Conservation (phyloP, 1,140 invertebrate genomes). For the Calephelis virginiensis region DNA sequence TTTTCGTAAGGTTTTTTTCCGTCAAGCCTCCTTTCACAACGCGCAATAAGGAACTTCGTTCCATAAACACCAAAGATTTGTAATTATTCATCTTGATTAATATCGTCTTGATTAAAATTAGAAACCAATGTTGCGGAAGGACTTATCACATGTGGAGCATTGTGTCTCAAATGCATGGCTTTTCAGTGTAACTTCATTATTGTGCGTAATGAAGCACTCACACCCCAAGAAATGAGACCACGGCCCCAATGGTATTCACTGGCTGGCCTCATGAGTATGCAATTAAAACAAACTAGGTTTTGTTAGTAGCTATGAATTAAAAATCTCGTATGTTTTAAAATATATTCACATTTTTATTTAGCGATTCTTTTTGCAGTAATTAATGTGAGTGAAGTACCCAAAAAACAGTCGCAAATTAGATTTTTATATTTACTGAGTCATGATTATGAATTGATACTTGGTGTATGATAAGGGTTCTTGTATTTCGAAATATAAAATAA, state of each 20-base stretch:
- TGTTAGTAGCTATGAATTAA: constrained; percentile 10
- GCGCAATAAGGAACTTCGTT: too few relatives aligned
- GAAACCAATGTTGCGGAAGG: not conserved
- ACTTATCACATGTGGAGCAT: constrained; percentile 9
- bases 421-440: not conserved
- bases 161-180: constrained; percentile 18
- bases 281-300: constrained; percentile 21
- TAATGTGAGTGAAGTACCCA: constrained; percentile 8
- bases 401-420: constrained; percentile 3
- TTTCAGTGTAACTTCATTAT: constrained; percentile 22
- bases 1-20: too few relatives aligned
- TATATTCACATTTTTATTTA: constrained; percentile 14
- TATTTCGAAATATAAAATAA: too few relatives aligned
- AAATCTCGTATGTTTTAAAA: constrained; percentile 14
- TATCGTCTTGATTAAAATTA: not conserved
- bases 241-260: constrained; percentile 18
- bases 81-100: not conserved
- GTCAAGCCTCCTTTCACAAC: too few relatives aligned
- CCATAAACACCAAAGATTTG: too few relatives aligned
- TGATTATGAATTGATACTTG: not conserved
- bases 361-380: constrained; percentile 3
- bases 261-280: constrained; percentile 11
- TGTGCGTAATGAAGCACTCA: constrained; percentile 24
- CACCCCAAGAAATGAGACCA: constrained; percentile 17
- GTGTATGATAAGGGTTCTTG: not conserved